Percentiles rank a stretch among this genome's conserved stretches.
Conservation (phyloP, 2,113 vertebrate species). For the Mugil cephalus region DNA sequence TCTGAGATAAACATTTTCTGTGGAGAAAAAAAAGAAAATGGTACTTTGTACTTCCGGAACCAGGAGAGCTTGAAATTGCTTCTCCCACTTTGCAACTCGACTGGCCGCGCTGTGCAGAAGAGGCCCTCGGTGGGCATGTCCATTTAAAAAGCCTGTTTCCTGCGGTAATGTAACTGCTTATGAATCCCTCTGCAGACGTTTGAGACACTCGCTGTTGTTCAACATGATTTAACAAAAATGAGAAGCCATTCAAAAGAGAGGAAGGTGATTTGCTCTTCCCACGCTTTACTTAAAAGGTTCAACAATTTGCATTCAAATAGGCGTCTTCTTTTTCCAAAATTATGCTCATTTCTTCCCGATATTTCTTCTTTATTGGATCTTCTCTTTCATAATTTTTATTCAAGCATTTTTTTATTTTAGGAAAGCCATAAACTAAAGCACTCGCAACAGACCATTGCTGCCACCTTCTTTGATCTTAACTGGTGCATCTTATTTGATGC, state of each 20-base stretch:
- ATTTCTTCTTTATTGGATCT: slow-evolving; percentile 17
- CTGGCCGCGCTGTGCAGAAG: background rate
- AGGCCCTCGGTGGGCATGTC: background rate
- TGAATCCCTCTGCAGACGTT: background rate
- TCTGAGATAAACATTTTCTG: no score
- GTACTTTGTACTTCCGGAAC: no score
- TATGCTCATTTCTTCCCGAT: background rate
- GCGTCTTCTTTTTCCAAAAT: background rate
- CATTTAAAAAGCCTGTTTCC: background rate
- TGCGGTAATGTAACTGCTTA: background rate
- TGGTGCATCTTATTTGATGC: no score
- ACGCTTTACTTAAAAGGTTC: background rate
- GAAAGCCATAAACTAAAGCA: slow-evolving; percentile 1
- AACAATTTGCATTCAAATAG: background rate
- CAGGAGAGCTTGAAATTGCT: background rate
- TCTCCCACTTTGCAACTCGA: background rate
- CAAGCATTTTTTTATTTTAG: slow-evolving; percentile 27
- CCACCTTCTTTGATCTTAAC: slow-evolving; percentile 5
- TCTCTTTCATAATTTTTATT: background rate
- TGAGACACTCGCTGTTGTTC: background rate
- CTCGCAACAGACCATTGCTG: slow-evolving; percentile 1
- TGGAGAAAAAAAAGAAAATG: no score
- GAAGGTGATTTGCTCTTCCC: background rate
- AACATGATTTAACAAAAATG: background rate
- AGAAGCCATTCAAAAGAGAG: background rate